Conservation (phyloP, 2,113 vertebrate genomes). For the Colossoma macropomum region DNA sequence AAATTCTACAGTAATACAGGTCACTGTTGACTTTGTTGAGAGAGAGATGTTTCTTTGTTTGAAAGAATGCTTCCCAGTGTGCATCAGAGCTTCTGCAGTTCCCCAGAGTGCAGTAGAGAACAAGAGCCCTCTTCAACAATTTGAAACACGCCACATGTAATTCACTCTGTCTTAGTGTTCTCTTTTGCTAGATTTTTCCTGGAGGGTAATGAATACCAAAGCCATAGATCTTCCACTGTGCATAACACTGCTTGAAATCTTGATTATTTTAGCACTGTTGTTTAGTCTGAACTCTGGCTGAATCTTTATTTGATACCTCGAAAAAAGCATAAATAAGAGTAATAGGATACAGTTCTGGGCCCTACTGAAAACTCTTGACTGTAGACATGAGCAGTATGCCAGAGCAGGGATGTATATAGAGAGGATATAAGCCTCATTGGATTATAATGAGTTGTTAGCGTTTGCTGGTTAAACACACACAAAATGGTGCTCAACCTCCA, state of each 20-base stretch:
- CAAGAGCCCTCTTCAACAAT: neutral
- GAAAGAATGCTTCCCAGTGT: too few relatives aligned
- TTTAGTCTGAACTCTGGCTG: neutral
- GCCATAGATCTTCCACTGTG: neutral
- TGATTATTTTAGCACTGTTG: neutral
- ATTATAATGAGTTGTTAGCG: too few relatives aligned
- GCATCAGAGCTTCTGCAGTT: too few relatives aligned
- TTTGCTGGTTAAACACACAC: too few relatives aligned
- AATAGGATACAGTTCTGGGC: neutral
- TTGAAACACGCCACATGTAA: neutral
- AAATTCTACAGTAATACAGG: too few relatives aligned
- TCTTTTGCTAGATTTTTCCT: neutral
- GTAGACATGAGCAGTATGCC: neutral
- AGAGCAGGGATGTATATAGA: neutral
- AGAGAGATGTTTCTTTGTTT: too few relatives aligned
- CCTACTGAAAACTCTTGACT: neutral
- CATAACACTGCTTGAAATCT: neutral
- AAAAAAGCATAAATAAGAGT: neutral
- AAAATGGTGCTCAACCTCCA: too few relatives aligned
- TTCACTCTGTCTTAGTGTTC: neutral
- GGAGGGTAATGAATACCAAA: neutral
- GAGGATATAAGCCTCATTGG: neutral
- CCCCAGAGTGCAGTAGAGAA: neutral
- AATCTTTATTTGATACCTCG: neutral
- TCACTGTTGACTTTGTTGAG: too few relatives aligned